These are phyloP conservation scores for Zenarchopterus dispar DNA, from an alignment of 2,797 vertebrate genomes.

Conservation along the genomic window DNA sequence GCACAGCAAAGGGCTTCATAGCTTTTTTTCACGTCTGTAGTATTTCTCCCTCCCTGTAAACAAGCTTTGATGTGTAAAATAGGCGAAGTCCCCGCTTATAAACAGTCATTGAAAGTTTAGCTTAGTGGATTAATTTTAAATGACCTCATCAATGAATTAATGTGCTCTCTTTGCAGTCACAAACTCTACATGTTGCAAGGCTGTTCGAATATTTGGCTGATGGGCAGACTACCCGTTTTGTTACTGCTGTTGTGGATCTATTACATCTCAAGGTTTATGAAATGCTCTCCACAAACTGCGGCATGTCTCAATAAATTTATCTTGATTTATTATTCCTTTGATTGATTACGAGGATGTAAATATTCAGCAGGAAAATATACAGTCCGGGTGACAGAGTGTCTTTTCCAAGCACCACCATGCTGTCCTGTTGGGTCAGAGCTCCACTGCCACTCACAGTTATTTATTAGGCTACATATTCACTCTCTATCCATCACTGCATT, in stretches of 20 bases:
- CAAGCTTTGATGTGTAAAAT: too few relatives aligned
- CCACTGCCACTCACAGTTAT: slow-evolving; percentile 80
- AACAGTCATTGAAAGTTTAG: too few relatives aligned
- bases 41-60: too few relatives aligned
- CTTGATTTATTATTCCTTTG: slow-evolving; percentile 73
- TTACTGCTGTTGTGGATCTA: slow-evolving; percentile 30
- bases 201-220: not conserved
- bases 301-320: slow-evolving; percentile 63
- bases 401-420: slow-evolving; percentile 64
- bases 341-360: slow-evolving; percentile 78
- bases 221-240: not conserved
- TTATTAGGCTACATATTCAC: slow-evolving; percentile 84
- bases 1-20: too few relatives aligned
- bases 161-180: not conserved
- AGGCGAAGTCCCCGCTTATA: too few relatives aligned
- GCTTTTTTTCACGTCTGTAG: too few relatives aligned
- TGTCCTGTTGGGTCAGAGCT: slow-evolving; percentile 76
- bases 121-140: too few relatives aligned
- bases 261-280: slow-evolving; percentile 45
- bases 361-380: slow-evolving; percentile 74
- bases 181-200: not conserved
- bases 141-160: not conserved
- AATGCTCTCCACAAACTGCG: slow-evolving; percentile 50
- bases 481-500: slow-evolving; percentile 81
- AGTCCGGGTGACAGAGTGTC: slow-evolving; percentile 66